These are phyloP conservation scores for Alectoris magna DNA, from an alignment of 2,797 vertebrate species.

Conservation along the genomic window DNA sequence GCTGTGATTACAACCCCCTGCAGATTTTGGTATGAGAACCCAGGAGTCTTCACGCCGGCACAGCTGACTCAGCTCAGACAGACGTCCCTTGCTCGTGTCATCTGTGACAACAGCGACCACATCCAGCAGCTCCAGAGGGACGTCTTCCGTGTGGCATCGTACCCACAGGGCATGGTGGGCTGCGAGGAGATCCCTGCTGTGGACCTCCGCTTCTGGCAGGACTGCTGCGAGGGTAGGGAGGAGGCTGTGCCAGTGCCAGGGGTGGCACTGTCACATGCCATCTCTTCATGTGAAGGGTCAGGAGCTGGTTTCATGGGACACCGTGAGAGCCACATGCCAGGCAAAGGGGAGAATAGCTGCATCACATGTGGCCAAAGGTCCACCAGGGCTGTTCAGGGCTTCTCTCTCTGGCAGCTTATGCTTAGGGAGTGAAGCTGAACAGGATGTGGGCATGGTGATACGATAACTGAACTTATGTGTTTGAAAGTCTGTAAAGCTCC, in stretches of 20 bases:
- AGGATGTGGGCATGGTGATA: background rate
- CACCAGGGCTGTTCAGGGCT: background rate
- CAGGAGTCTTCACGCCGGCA: slow-evolving; percentile 63
- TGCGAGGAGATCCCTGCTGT: slow-evolving; percentile 65
- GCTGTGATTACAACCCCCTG: slow-evolving; percentile 1
- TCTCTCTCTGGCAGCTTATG: background rate
- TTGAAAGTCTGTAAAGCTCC: background rate
- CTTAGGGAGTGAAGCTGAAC: background rate
- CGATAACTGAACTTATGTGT: background rate
- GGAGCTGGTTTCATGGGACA: background rate
- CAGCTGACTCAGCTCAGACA: slow-evolving; percentile 78
- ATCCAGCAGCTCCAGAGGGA: slow-evolving; percentile 77
- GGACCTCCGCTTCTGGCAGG: slow-evolving; percentile 77
- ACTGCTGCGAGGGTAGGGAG: slow-evolving; percentile 77
- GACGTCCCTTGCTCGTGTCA: slow-evolving; percentile 72
- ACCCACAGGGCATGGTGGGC: slow-evolving; percentile 71
- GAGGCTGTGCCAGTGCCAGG: background rate
- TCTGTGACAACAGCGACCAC: slow-evolving; percentile 80
- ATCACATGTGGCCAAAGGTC: background rate
- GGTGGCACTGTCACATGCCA: rapidly evolving
- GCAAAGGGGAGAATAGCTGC: background rate
- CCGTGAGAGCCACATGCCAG: background rate
- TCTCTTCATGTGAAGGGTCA: background rate
- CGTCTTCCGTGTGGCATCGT: slow-evolving; percentile 68
- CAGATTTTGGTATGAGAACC: slow-evolving; percentile 80